Evolutionary conservation across 2,113 vertebrate genomes (phyloP), one percentile per base, ranked within the genome.

Genomic region (Sinosuthora webbiana): DNA sequence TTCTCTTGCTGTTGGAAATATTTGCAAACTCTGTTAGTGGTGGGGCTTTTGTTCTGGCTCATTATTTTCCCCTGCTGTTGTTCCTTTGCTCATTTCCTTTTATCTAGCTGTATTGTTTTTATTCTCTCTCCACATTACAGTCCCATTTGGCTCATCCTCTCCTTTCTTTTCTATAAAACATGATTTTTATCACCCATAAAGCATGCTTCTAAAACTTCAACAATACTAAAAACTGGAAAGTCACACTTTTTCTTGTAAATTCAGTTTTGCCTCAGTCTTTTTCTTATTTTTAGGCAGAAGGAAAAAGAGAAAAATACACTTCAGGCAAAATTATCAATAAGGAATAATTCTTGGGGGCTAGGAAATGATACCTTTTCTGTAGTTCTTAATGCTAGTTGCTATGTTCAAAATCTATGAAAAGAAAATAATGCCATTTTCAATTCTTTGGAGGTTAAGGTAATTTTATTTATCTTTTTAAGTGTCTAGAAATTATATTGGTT

Each of bases 1-100:
- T 87, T 81, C 28, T 89, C 13, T 89, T 95, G 62, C 91, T 95
- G 53, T 73, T 93, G 77, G 53, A 83, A 90, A 59, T 93, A 71
- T 82, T 82, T 89, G 63, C 65, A 87, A 90, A 79, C 64, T 83
- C 81, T 85, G 45, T 94, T 94, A 92, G 89, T 91, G 70, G 45
- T 80, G 30, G 45, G 49, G 63, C 79, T 97, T 91, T 90, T 96
- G 93, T 97, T 97, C 93, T 95, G 91, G 84, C 78, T 97, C 94
- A 91, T 95, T 96, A 65, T 96, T 96, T 93, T 87, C 82, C 55
- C 84, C 93, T 91, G 90, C 90, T 95, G 90, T 93, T 95, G 57
- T 31, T 85, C 33, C 71, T 91, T 94, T 89, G 70, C 84, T 93
- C 55, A 53, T 97, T 93, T 94, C 63, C 82, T 95, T 97, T 96